Percentiles rank a stretch among this genome's conserved stretches.
These are phyloP conservation scores for Neoitamus cyanurus DNA, from an alignment of 2,888 invertebrate genomes.

Conservation along the genomic window DNA sequence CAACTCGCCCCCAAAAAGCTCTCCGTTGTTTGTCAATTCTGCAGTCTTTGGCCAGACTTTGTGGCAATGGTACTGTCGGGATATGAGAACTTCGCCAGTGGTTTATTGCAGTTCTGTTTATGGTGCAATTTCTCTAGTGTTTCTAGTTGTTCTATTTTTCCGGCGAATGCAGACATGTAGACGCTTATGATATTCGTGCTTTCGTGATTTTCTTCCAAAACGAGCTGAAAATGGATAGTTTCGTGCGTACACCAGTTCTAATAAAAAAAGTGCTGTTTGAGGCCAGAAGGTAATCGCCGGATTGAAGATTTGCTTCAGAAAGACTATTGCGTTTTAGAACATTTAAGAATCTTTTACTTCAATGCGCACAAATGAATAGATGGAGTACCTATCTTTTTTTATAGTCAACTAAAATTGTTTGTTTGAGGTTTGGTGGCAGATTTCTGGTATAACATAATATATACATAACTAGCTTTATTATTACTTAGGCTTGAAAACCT, in stretches of 20 bases:
- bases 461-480: too few relatives aligned
- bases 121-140: background rate
- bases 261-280: conserved; percentile 64
- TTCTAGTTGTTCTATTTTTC: background rate
- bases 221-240: conserved; percentile 60
- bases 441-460: too few relatives aligned
- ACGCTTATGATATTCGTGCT: background rate
- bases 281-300: conserved; percentile 57
- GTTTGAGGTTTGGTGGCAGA: too few relatives aligned
- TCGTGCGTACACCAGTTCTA: conserved; percentile 64
- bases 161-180: background rate
- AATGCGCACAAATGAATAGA: too few relatives aligned
- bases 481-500: too few relatives aligned
- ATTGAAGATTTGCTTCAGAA: background rate
- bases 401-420: too few relatives aligned
- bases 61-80: conserved; percentile 22
- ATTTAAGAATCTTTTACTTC: too few relatives aligned
- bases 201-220: background rate
- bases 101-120: background rate
- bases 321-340: too few relatives aligned
- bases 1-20: background rate
- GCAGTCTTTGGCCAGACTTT: conserved; percentile 42
- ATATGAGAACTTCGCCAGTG: background rate
- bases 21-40: conserved; percentile 3
- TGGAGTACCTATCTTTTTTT: too few relatives aligned